Percentiles rank a stretch among this genome's conserved stretches.
Evolutionary conservation across 2,888 invertebrate genomes (phyloP).

Genomic region (Diplolepis rosae): DNA sequence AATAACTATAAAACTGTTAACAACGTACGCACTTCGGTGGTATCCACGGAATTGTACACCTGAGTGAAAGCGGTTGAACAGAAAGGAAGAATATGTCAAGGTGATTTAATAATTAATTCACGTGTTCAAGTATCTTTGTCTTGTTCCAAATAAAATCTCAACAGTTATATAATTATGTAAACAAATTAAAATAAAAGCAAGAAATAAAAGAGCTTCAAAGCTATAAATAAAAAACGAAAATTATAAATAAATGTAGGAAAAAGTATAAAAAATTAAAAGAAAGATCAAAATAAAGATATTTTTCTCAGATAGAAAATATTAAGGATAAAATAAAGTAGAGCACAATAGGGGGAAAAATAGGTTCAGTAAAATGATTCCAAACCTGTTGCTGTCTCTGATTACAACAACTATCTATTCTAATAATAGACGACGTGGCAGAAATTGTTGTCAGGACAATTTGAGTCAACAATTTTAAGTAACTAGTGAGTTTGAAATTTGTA

Average conservation of each 20-base stretch:
- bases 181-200: neutral
- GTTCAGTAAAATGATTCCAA: conserved; percentile 11
- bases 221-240: neutral
- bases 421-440: conserved; percentile 10
- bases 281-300: neutral
- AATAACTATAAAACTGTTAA: conserved; percentile 27
- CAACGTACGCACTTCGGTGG: conserved; percentile 59
- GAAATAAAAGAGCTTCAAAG: neutral
- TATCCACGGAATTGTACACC: conserved; percentile 63
- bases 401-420: conserved; percentile 9
- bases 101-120: conserved; percentile 41
- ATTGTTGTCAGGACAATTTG: neutral
- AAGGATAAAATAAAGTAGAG: conserved; percentile 29
- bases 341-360: neutral
- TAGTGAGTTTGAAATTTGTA: too few relatives aligned
- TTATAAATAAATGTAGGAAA: too few relatives aligned
- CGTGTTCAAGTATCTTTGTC: conserved; percentile 51
- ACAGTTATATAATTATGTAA: neutral
- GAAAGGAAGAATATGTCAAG: conserved; percentile 53
- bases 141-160: neutral
- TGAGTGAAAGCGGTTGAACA: conserved; percentile 57
- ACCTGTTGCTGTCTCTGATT: conserved; percentile 18
- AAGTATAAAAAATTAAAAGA: too few relatives aligned
- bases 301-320: neutral
- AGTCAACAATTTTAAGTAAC: too few relatives aligned